Base-by-base conservation (phyloP, 2,797 vertebrate genomes). In the Sebastolobus altivelis region DNA sequence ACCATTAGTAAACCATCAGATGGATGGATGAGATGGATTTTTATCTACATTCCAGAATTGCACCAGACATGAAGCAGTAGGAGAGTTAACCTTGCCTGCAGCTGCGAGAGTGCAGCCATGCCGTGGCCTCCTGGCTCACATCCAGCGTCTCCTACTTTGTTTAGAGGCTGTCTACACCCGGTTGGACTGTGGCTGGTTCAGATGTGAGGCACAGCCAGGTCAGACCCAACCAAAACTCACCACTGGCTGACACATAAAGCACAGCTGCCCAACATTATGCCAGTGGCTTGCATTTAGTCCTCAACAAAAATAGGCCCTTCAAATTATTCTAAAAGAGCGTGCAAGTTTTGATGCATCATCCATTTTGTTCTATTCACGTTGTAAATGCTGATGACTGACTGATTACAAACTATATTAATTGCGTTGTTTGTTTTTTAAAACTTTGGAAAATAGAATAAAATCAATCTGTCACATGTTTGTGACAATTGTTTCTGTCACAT, bases 111-210 rank as follows among this genome's bases (percentile, higher is more conserved):
- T 83, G 56, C 16, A 58, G 71, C 77, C 61, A 65, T 69, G 43
- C 76, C 65, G 69, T 80, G 81, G 70, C 79, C 59, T 80, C 27
- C 46, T 87, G 79, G 67, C 77, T 63, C 60, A 37, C 52, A 61
- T 63, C 55, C 74, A 79, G 27, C 1, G 18, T 69, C 74, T 88
- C 60, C 11, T 35, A 6, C 71, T 85, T 79, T 88, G 83, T 89
- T 88, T 89, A 76, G 74, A 88, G 29, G 68, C 56, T 73, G 61
- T 75, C 80, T 37, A 55, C 87, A 79, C 66, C 65, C 20, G 25
- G 70, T 84, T 77, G 68, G 75, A 88, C 61, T 82, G 86, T 25
- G 79, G 80, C 85, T 77, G 54, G 54, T 72, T 82, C 70, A 77
- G 33, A 74, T 80, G 77, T 72, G 73, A 80, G 78, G 60, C 75